Evolutionary conservation across 2,797 vertebrate species (phyloP).

Genomic region (Myotis findleyi): DNA sequence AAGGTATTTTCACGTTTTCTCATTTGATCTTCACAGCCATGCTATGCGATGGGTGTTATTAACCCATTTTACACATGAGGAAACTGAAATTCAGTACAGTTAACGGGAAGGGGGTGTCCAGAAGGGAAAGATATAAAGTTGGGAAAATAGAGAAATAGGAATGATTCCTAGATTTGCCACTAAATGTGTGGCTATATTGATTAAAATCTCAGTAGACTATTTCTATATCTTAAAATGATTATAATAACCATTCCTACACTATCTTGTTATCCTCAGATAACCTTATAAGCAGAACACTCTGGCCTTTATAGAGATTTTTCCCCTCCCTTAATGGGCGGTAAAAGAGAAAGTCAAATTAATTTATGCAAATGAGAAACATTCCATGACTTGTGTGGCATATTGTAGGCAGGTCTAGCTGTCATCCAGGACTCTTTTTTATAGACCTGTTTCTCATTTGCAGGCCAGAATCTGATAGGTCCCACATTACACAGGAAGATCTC

Average conservation of each 20-base stretch:
- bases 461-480: not conserved
- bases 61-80: not conserved
- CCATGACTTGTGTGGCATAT: not conserved
- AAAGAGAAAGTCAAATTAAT: not conserved
- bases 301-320: not conserved
- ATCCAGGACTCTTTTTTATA: not conserved
- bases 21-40: not conserved
- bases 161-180: not conserved
- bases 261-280: not conserved
- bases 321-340: not conserved
- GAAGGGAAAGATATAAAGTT: not conserved
- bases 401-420: not conserved
- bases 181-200: not conserved
- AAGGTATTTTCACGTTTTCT: not conserved
- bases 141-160: not conserved
- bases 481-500: not conserved
- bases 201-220: not conserved
- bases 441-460: not conserved
- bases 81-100: not conserved
- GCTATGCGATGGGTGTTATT: not conserved
- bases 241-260: not conserved
- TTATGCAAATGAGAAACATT: not conserved
- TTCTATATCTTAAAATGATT: not conserved
- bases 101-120: not conserved
- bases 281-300: not conserved